Conservation (phyloP, 2,888 invertebrate genomes). For the Sesia apiformis region DNA sequence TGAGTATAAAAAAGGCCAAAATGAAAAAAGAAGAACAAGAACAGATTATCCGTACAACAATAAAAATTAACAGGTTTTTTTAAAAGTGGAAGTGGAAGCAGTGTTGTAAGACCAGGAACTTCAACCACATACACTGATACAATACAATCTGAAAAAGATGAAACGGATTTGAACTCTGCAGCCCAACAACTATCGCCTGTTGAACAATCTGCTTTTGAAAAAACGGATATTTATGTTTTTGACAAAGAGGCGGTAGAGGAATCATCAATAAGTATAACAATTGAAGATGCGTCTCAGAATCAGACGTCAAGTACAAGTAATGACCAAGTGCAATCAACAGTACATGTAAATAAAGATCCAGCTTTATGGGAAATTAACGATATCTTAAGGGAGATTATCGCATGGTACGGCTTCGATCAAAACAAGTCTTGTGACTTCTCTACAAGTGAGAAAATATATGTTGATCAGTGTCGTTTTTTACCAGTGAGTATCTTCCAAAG, state of each 20-base stretch:
- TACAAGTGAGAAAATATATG: constrained; percentile 3
- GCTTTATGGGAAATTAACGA: constrained; percentile 9
- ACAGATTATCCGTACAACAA: neutral
- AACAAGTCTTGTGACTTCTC: constrained; percentile 6
- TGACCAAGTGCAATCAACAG: constrained; percentile 2
- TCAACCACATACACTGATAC: constrained; percentile 9
- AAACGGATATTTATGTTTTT: constrained; percentile 9
- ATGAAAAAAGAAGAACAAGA: constrained; percentile 1
- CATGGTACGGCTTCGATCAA: constrained; percentile 13
- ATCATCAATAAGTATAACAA: constrained; percentile 9
- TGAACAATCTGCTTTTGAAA: constrained; percentile 8
- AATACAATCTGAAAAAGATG: constrained; percentile 10
- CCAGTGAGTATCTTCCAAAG: constrained; percentile 9
- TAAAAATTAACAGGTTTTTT: constrained; percentile 2
- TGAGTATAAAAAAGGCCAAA: neutral
- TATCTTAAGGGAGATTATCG: constrained; percentile 12
- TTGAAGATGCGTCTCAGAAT: constrained; percentile 12
- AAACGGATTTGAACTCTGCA: constrained; percentile 9
- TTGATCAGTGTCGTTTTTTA: constrained; percentile 9
- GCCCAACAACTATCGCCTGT: constrained; percentile 7
- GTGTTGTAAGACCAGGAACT: constrained; percentile 6
- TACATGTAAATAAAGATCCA: constrained; percentile 14
- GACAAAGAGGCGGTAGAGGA: constrained; percentile 9
- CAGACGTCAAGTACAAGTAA: constrained; percentile 8
- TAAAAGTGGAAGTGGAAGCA: constrained; percentile 1